Base-by-base conservation (phyloP, 2,888 invertebrate species). In the Tachina fera region DNA sequence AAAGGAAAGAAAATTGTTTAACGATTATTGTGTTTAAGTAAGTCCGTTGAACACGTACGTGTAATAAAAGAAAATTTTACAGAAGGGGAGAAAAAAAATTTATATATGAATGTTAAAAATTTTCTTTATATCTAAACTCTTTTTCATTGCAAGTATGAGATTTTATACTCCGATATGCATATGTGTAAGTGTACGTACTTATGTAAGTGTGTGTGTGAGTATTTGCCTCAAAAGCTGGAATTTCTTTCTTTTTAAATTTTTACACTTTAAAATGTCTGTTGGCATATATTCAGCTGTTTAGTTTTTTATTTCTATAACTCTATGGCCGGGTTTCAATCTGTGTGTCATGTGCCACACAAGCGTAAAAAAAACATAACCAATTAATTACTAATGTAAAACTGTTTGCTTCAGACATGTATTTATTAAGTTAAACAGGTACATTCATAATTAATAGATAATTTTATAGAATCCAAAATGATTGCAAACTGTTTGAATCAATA, bases 21-120 rank as follows among this genome's bases (percentile, higher is more conserved):
- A 74, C 45, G 53, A 65, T 67, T 76, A 76, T 76, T 68, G 56
- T 77, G 39, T 58, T 76, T 39, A 67, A 58, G 39, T 58, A 49
- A 58, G 77, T 68, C 56, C 22, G 47, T 56, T 47, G 49, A 60
- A 77, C 45, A 49, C 31, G 45, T 60, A 60, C 47, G 47, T 60
- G 16, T 41, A 47, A 39, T 61, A 43, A 47, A 11, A 22, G 45
- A 49, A 31, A 61, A 49, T 60, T 47, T 39, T 9, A 19, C 11
- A 43, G 11, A 61, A 51, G 53, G 43, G 14, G 60, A 31, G 9
- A 51, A 61, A 51, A 51, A 60, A 51, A 58, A 31, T 31, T 5
- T 31, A 31, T 31, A 6, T 31, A 31, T 6, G 31, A 31, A 70
- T 60, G 41, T 49, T 60, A 56, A 67, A 67, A 56, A 58, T 4